Conservation (phyloP, 1,140 invertebrate genomes). For the Contarinia nasturtii region DNA sequence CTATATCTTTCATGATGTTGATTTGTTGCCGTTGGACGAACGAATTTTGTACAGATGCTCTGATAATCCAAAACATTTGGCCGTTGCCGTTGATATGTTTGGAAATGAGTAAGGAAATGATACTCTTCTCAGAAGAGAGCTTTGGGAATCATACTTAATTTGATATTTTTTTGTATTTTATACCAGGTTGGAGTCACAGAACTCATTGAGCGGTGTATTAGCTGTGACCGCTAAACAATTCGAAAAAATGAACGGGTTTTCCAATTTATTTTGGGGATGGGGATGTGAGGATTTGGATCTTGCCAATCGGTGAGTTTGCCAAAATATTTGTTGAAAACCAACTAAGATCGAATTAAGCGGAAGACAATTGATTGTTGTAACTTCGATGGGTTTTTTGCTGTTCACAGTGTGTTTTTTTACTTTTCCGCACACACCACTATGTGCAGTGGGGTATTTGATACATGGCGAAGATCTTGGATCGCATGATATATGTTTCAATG, state of each 20-base stretch:
- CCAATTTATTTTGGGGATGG: slow-evolving; percentile 85
- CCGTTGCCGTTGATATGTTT: slow-evolving; percentile 79
- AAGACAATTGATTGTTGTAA: too few relatives aligned
- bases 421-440: too few relatives aligned
- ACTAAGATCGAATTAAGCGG: too few relatives aligned
- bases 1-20: slow-evolving; percentile 92
- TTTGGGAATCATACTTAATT: too few relatives aligned
- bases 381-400: too few relatives aligned
- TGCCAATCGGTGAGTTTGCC: slow-evolving; percentile 49
- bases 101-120: slow-evolving; percentile 46
- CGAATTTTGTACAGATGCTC: slow-evolving; percentile 81
- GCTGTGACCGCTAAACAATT: slow-evolving; percentile 70
- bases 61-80: slow-evolving; percentile 82
- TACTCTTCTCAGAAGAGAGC: slow-evolving; percentile 47
- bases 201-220: slow-evolving; percentile 39
- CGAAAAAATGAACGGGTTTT: slow-evolving; percentile 69
- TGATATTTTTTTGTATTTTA: too few relatives aligned
- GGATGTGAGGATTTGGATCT: slow-evolving; percentile 87
- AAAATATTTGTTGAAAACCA: background rate
- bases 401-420: too few relatives aligned
- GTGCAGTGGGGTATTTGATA: too few relatives aligned
- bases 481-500: too few relatives aligned
- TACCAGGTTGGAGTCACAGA: too few relatives aligned
- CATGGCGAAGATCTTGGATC: too few relatives aligned
- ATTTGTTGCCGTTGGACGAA: slow-evolving; percentile 82